Percentiles rank a stretch among this genome's conserved stretches.
Evolutionary conservation across 2,888 invertebrate genomes (phyloP).

Genomic region (Pterobdella sp.): DNA sequence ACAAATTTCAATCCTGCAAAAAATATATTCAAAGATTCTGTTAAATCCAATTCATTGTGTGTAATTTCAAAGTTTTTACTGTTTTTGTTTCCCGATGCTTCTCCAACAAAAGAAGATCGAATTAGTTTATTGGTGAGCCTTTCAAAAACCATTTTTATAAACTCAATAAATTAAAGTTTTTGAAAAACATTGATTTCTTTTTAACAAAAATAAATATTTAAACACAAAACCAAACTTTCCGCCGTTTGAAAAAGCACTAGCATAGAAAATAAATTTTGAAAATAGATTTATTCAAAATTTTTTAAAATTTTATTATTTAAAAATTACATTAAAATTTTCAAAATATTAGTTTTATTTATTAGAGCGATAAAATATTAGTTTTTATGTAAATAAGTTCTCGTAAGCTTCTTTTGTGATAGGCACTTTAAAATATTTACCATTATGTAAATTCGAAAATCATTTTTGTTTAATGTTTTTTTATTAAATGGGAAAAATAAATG

Average conservation of each 20-base stretch:
- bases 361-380: too few species aligned
- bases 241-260: slow-evolving; percentile 9
- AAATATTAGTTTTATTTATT: too few species aligned
- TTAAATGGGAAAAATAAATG: slow-evolving; percentile 9
- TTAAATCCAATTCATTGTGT: neutral
- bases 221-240: neutral
- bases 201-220: neutral
- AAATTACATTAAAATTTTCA: too few species aligned
- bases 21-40: neutral
- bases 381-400: too few species aligned
- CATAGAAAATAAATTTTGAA: neutral
- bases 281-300: neutral
- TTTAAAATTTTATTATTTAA: too few species aligned
- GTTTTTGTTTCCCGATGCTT: slow-evolving; percentile 7
- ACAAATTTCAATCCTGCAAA: slow-evolving; percentile 31
- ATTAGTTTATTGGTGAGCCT: neutral
- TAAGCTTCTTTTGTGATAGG: too few species aligned
- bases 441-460: neutral
- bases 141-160: slow-evolving; percentile 7
- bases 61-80: neutral
- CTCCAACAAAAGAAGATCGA: slow-evolving; percentile 14
- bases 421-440: neutral
- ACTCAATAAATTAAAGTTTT: neutral
- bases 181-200: too few species aligned
- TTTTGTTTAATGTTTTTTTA: neutral